Percentiles rank a stretch among this genome's conserved stretches.
phyloP scores from a whole-genome alignment of 2,888 invertebrate genomes.

The Eristalis pertinax region DNA sequence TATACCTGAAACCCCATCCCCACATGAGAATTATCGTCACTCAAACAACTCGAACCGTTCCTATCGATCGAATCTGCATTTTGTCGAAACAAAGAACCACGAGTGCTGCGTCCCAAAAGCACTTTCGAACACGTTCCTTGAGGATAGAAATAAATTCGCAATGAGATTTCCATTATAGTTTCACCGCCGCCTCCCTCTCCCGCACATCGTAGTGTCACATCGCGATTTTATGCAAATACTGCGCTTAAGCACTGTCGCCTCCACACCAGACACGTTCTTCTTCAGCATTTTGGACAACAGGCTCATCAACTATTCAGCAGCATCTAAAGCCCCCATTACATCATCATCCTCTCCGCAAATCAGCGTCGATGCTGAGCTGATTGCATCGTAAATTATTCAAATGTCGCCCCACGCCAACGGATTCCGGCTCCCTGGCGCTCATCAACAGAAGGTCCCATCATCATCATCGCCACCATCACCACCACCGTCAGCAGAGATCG shows the following conservation, averaged over 20 bases:
- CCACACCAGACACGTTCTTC: not conserved
- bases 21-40: too few species aligned
- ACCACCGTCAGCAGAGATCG: not conserved
- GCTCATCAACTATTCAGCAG: not conserved
- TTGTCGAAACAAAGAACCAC: not conserved
- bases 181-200: not conserved
- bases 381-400: conserved; percentile 28
- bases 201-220: not conserved
- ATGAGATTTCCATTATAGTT: not conserved
- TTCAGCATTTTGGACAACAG: not conserved
- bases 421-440: not conserved
- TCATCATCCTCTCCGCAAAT: not conserved
- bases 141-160: not conserved
- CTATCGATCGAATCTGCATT: not conserved
- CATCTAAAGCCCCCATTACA: not conserved
- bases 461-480: not conserved
- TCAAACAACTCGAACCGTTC: not conserved
- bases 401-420: not conserved
- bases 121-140: not conserved
- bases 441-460: too few species aligned
- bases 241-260: not conserved
- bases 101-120: not conserved
- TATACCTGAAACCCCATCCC: too few species aligned
- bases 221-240: not conserved
- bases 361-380: not conserved